Evolutionary conservation across 2,113 vertebrate genomes (phyloP).

Genomic region (Edolisoma coerulescens): DNA sequence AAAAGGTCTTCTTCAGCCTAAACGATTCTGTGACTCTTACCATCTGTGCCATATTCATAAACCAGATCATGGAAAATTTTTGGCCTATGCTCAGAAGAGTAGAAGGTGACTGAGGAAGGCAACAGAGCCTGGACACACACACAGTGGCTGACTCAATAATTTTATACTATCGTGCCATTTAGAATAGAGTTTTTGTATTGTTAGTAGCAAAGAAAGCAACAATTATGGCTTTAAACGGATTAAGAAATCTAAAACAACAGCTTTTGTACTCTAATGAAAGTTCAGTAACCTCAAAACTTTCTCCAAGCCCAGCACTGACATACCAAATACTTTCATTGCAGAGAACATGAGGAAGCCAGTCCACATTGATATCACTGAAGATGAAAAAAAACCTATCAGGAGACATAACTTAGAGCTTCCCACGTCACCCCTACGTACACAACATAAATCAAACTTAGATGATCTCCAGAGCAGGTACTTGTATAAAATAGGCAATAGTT

Average conservation of each 20-base stretch:
- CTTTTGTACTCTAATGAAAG: background rate
- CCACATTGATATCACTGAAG: conserved; percentile 67
- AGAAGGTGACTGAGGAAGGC: background rate
- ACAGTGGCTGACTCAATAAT: background rate
- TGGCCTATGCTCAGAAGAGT: background rate
- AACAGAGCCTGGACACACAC: background rate
- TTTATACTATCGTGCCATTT: background rate
- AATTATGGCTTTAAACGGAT: background rate
- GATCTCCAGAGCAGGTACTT: conserved; percentile 76
- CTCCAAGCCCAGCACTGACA: background rate
- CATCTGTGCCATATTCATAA: background rate
- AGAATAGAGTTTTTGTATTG: background rate
- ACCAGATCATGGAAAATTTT: background rate
- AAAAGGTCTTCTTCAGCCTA: background rate
- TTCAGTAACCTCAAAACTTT: background rate
- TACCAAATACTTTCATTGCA: conserved; percentile 40
- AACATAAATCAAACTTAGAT: conserved; percentile 72
- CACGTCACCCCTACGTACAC: conserved; percentile 72
- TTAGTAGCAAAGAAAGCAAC: background rate
- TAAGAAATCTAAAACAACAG: background rate
- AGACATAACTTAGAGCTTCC: conserved; percentile 78
- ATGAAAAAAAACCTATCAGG: conserved; percentile 32
- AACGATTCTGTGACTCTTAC: background rate
- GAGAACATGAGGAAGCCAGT: conserved; percentile 67
- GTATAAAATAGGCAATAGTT: background rate